Evolutionary conservation across 1,140 invertebrate species (phyloP), one percentile per base, ranked within the genome.

Genomic region (Pseudomyrmex concolor): DNA sequence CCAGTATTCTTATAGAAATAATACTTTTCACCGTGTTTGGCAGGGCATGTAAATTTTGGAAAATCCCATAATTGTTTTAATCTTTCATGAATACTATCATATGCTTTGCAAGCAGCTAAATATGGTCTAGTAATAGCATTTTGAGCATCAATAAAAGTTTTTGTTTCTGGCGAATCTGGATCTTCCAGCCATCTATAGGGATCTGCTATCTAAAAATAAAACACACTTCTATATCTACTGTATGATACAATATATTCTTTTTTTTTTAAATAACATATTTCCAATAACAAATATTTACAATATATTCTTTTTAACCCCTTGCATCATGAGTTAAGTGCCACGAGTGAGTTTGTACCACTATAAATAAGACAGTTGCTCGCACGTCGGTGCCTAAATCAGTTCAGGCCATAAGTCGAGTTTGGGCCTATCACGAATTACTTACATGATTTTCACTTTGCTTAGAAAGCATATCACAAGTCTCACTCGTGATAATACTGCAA

Each of bases 141-240:
- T 94, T 99, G 97, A 12, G 96, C 96, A 78, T 98, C 96, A 50
- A 99, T 97, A 95, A 98, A 99, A 59, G 96, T 94, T 94, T 98
- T 97, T 0, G 98, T 99, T 94, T 99, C 98, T 84, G 97, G 95
- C 0, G 97, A 95, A 92, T 99, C 98, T 0, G 99, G 98, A 95
- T 99, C 97, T 94, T 99, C 99, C 25, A 99, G 93, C 98, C 98
- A 99, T 63, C 98, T 96, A 93, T 99, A 99, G 0, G 98, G 98
- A 95, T 99, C 99, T 85, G 93, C 80, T 81, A 99, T 95, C 98
- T 99, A 22, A 3, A 43, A 62, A 55, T 2, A 70, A 1, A 43
- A 45, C 43, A 73, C 12, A 43, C 1, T 12, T 13, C 48, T 1
- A 7, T 60, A 48, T 4, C 4, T 2, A 48, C 48, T 25, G 25